Conservation (phyloP, 2,888 invertebrate species). For the Anaspis maculata region DNA sequence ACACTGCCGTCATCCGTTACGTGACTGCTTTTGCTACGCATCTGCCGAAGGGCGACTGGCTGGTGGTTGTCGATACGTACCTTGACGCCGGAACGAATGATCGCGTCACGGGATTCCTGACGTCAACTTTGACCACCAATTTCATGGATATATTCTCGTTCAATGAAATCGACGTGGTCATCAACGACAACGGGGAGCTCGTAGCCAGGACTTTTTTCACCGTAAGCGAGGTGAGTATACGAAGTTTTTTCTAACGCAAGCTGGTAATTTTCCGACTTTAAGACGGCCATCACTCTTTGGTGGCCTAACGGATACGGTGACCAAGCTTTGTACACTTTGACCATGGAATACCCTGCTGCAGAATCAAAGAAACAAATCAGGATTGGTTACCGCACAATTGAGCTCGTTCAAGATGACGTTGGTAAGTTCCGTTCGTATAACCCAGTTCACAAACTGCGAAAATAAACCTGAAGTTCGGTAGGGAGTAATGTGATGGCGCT, state of each 20-base stretch:
- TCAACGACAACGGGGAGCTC: no score
- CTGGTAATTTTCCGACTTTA: background rate
- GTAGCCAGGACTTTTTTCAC: no score
- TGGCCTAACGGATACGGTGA: conserved; percentile 93
- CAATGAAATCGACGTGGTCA: no score
- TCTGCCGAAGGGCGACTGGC: conserved; percentile 12
- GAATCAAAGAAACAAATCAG: conserved; percentile 45
- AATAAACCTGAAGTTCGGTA: no score
- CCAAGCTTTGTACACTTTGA: conserved; percentile 66
- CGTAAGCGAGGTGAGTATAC: no score
- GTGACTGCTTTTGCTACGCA: conserved; percentile 43
- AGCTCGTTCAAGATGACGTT: conserved; percentile 67
- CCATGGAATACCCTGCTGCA: conserved; percentile 44
- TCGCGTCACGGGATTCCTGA: background rate
- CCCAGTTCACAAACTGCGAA: no score
- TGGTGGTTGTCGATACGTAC: background rate
- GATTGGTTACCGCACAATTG: conserved; percentile 80
- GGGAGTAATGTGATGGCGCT: no score
- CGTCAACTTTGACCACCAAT: background rate
- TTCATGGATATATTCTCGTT: no score
- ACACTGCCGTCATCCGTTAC: conserved; percentile 55
- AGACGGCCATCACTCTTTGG: conserved; percentile 57
- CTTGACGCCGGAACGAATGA: background rate
- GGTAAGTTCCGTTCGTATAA: conserved; percentile 15
- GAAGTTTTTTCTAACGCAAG: conserved; percentile 15